Conservation (phyloP, 2,797 vertebrate genomes). For the Coreius guichenoti region DNA sequence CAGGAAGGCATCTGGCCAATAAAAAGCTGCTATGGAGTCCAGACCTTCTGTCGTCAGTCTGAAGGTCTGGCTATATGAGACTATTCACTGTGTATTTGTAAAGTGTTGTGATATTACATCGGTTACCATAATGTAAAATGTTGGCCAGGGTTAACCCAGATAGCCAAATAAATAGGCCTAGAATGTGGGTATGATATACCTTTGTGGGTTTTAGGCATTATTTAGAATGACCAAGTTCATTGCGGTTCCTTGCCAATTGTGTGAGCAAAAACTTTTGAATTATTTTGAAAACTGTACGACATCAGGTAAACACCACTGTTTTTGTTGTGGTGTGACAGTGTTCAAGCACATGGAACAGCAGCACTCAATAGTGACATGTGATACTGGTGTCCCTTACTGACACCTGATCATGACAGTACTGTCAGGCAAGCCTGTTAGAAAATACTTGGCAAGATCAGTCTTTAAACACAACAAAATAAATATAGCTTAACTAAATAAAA, state of each 20-base stretch:
- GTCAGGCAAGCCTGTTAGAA: conserved; percentile 42
- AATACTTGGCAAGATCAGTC: neutral
- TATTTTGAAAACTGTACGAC: neutral
- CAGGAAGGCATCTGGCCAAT: no score
- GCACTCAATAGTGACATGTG: conserved; percentile 63
- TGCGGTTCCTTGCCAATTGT: neutral
- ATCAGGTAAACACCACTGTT: neutral
- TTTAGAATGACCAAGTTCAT: neutral
- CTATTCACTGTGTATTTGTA: neutral
- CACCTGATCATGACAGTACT: conserved; percentile 54
- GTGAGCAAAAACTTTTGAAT: neutral
- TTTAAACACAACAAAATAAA: neutral
- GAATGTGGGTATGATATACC: neutral
- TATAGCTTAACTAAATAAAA: no score
- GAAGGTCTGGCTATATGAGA: no score
- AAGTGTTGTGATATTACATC: neutral
- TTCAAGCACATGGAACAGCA: conserved; percentile 24
- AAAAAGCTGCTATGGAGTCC: no score
- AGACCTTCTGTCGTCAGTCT: no score
- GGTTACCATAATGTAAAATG: neutral
- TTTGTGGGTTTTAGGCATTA: neutral
- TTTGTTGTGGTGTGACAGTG: conserved; percentile 18
- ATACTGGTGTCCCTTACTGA: conserved; percentile 56
- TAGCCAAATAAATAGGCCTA: neutral
- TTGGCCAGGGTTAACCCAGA: neutral